phyloP scores from a whole-genome alignment of 1,140 invertebrate genomes.

The Oppia nitens region DNA sequence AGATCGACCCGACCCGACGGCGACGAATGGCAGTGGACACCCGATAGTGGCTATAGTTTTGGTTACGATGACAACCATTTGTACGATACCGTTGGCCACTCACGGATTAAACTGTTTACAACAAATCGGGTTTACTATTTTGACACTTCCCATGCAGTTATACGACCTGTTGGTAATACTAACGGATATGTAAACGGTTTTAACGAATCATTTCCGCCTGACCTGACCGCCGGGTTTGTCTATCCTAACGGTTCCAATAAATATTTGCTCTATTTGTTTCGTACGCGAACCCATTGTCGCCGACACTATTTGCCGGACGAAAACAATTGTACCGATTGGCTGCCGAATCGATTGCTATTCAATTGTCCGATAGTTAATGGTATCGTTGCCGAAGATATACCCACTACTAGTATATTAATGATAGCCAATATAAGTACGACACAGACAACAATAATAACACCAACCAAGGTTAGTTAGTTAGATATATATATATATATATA shows the following conservation, averaged over 20 bases:
- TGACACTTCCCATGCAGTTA: neutral
- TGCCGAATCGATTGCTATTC: too few relatives aligned
- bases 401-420: too few relatives aligned
- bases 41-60: neutral
- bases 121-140: neutral
- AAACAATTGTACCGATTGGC: too few relatives aligned
- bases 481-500: too few relatives aligned
- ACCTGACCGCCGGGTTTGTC: neutral
- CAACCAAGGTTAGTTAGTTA: too few relatives aligned
- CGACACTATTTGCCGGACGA: too few relatives aligned
- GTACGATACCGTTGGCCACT: neutral
- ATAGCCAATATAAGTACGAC: too few relatives aligned
- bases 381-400: too few relatives aligned
- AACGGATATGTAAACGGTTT: neutral
- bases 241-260: neutral
- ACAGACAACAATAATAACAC: too few relatives aligned
- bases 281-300: neutral
- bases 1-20: neutral
- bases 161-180: neutral
- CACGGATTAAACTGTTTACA: neutral
- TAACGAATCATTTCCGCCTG: neutral
- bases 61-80: neutral
- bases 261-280: neutral
- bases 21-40: neutral
- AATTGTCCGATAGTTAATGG: too few relatives aligned